These are phyloP conservation scores for Pseudopleuronectes americanus DNA, from an alignment of 2,797 vertebrate species.

Conservation along the genomic window DNA sequence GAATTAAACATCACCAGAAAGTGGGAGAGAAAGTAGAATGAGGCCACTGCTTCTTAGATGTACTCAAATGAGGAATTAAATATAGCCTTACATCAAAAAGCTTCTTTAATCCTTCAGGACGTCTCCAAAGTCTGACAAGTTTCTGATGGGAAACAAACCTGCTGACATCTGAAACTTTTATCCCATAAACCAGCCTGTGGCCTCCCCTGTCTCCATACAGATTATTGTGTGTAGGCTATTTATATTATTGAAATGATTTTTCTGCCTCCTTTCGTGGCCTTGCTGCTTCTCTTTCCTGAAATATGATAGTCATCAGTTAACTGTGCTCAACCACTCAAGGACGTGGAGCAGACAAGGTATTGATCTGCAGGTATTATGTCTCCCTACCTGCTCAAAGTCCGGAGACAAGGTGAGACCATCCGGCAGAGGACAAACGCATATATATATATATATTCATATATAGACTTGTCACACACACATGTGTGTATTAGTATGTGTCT, in stretches of 20 bases:
- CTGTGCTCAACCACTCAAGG: conserved; percentile 41
- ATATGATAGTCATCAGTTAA: conserved; percentile 43
- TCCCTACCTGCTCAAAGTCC: conserved; percentile 8
- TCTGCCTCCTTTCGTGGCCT: not conserved
- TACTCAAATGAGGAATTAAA: not conserved
- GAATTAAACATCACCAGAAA: not conserved
- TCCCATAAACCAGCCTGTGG: conserved; percentile 23
- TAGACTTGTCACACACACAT: not conserved
- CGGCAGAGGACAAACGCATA: conserved; percentile 8
- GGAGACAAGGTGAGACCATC: conserved; percentile 56
- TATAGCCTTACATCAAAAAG: not conserved
- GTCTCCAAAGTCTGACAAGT: conserved; percentile 9
- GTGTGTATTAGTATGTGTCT: too few species aligned
- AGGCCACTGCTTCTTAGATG: not conserved
- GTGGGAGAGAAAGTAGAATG: not conserved
- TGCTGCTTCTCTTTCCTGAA: conserved; percentile 19
- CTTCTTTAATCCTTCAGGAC: not conserved
- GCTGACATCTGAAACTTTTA: conserved; percentile 9
- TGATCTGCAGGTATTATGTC: conserved; percentile 43
- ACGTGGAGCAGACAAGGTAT: conserved; percentile 39
- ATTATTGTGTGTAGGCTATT: conserved; percentile 4
- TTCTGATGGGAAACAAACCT: conserved; percentile 42
- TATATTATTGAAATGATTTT: conserved; percentile 21
- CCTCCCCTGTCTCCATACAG: conserved; percentile 15
- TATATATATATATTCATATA: not conserved